Evolutionary conservation across 64 coral and sea anemone species (phyloP), one percentile per base, ranked within the genome.

Genomic region (Porites lutea): DNA sequence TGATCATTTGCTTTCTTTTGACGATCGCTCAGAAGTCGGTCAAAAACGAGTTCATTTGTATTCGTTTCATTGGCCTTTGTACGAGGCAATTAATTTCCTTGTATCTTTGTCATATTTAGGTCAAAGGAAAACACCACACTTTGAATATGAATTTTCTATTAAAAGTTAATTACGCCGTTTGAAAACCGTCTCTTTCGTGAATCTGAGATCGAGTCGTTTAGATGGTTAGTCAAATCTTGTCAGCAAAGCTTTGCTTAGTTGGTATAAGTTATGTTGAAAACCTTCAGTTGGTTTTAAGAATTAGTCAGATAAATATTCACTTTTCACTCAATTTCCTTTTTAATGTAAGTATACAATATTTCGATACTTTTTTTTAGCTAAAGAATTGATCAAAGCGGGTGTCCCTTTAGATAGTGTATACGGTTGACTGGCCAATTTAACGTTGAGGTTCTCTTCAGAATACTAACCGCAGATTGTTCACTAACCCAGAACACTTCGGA

Each of bases 131-230:
- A 78, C 22, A 18, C 78, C 78, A 81, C 63, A 53, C 20, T 60
- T 81, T 62, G 8, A 61, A 81, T 61, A 62, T 47, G 5, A 58
- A 37, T 44, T 60, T 64, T 63, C 20, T 81, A 47, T 62, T 81
- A 81, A 81, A 81, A 81, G 78, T 62, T 81, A 81, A 62, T 81
- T 81, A 81, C 57, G 11, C 55, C 45, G 21, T 62, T 55, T 15
- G 18, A 12, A 15, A 57, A 57, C 54, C 12, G 5, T 55, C 10
- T 55, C 7, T 9, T 7, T 12, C 54, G 54, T 57, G 7, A 57
- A 9, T 6, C 12, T 57, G 54, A 37, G 27, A 37, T 57, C 54
- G 54, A 9, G 54, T 57, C 7, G 12, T 9, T 57, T 57, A 9
- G 12, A 57, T 5, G 54, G 7, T 55, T 57, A 57, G 12, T 9